Evolutionary conservation across 2,797 vertebrate genomes (phyloP), one percentile per base, ranked within the genome.

Genomic region (Cirrhinus mrigala): DNA sequence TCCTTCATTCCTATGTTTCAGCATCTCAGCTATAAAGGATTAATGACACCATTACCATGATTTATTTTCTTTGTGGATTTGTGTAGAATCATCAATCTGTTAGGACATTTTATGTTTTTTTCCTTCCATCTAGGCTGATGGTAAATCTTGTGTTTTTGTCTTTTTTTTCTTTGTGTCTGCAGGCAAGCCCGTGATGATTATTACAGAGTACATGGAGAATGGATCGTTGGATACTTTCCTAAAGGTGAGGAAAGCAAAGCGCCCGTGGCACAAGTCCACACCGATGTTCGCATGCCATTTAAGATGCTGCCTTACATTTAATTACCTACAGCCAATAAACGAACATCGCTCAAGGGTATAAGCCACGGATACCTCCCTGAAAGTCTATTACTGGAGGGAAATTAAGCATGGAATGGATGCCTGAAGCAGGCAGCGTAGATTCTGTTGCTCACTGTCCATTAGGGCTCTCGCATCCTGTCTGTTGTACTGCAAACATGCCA

Each of bases 131-230:
- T 68, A 71, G 81, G 33, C 66, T 75, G n/a, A 75, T 70, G 82
- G 81, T 88, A 85, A 85, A 85, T 87, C 52, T 52, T 82, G 29
- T 82, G 27, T 79, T 75, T 79, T 78, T 84, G 68, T 78, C 54
- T 75, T 82, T 79, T 85, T 77, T 81, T 22, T 27, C 48, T 92
- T 74, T 85, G 73, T 84, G 71, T 90, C 84, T 81, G n/a, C 84
- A 96, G 95, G 95, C 91, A 96, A 96, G 87, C 95, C 95, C 0
- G 94, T 96, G 93, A 96, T 96, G 95, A 96, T 96, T 89, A 96
- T 96, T 87, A 96, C 95, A 0, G 95, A 96, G 91, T 96, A 94
- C 92, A 96, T 96, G 95, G 95, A 96, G 88, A 96, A 96, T 75
- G 95, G 95, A 89, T 96, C 95, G 83, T 92, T 96, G 92, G 95